Evolutionary conservation across 1,140 invertebrate genomes (phyloP).

Genomic region (Matsumurasca onukii): DNA sequence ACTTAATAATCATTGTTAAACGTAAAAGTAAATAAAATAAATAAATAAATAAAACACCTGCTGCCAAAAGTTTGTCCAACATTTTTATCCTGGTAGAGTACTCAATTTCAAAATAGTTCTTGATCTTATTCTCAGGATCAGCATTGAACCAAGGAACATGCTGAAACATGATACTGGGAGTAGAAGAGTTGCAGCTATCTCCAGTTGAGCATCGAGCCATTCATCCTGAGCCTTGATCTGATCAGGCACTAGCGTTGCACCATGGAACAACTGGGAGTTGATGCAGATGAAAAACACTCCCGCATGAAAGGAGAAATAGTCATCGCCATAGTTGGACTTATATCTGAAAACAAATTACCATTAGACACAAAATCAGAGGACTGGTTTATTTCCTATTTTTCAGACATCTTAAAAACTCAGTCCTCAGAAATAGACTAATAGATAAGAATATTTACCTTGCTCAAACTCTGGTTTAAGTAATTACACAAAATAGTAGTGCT

Average conservation of each 20-base stretch:
- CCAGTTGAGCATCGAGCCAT: constrained; percentile 50
- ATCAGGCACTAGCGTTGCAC: constrained; percentile 44
- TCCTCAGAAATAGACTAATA: not conserved
- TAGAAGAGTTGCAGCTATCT: not conserved
- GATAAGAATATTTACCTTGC: too few species aligned
- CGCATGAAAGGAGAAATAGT: constrained; percentile 57
- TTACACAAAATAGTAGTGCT: too few species aligned
- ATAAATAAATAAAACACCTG: constrained; percentile 47
- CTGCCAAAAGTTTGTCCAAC: constrained; percentile 50
- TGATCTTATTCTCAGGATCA: constrained; percentile 47
- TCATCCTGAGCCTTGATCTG: constrained; percentile 49
- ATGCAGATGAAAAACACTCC: constrained; percentile 56
- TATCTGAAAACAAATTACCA: constrained; percentile 43
- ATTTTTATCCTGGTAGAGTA: constrained; percentile 45
- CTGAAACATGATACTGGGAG: constrained; percentile 52
- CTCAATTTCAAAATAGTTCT: constrained; percentile 52
- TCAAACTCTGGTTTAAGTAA: too few species aligned
- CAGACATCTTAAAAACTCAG: not conserved
- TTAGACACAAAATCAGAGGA: not conserved
- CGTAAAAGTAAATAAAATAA: too few species aligned
- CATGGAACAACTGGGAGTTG: constrained; percentile 55
- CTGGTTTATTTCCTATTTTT: not conserved
- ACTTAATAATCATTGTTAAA: too few species aligned
- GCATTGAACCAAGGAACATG: constrained; percentile 58
- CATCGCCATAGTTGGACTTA: constrained; percentile 54